A percentile compares a stretch with the other conserved stretches of the same genome.
phyloP scores from a whole-genome alignment of 2,113 vertebrate genomes.

The Chloropsis hardwickii region DNA sequence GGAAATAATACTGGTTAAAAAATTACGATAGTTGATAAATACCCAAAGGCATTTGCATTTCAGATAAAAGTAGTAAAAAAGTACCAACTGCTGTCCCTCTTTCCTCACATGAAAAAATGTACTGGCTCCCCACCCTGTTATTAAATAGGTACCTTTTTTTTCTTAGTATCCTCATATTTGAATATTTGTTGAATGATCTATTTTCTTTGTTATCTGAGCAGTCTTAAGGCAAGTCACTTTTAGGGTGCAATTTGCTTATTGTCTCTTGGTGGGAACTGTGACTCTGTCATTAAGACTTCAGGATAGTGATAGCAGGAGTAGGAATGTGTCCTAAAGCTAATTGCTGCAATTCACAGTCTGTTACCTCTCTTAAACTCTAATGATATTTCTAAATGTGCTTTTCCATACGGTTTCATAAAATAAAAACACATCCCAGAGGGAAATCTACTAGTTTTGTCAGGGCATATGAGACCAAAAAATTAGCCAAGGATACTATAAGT shows the following conservation, averaged over 20 bases:
- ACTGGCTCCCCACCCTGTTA: accelerated
- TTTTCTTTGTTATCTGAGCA: not conserved
- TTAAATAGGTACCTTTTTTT: not conserved
- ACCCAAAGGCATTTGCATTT: not conserved
- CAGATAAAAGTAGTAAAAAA: not conserved
- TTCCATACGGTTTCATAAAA: not conserved
- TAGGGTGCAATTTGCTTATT: not conserved
- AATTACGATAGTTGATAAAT: not conserved
- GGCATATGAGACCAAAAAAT: not conserved
- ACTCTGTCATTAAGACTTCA: not conserved
- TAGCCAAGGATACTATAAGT: not conserved
- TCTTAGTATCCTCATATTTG: not conserved
- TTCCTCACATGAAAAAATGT: not conserved
- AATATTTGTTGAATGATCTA: not conserved
- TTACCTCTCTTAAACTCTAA: not conserved
- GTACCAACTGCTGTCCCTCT: not conserved
- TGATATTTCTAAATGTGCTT: not conserved
- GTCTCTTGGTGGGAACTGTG: not conserved
- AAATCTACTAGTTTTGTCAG: not conserved
- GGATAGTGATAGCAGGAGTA: not conserved
- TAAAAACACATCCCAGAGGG: not conserved
- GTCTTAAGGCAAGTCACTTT: not conserved
- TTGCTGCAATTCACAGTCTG: not conserved
- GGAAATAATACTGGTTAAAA: not conserved
- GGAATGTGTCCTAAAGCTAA: not conserved